Conservation (phyloP, 2,888 invertebrate species). For the Crocallis elinguaria region DNA sequence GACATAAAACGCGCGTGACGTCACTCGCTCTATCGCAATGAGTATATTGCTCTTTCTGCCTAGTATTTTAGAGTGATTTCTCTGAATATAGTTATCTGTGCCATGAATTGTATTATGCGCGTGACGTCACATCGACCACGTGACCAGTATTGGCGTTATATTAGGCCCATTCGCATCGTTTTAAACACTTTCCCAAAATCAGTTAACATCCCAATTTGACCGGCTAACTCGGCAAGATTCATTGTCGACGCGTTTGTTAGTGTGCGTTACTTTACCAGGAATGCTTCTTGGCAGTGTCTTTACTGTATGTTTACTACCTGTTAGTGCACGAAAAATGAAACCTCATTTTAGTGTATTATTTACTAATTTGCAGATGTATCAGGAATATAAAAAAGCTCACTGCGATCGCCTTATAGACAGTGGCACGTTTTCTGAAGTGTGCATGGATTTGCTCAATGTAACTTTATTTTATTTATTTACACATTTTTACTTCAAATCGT, state of each 20-base stretch:
- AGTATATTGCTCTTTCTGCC: no score
- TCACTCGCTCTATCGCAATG: no score
- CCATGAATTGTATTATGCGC: no score
- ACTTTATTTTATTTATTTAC: slow-evolving; percentile 40
- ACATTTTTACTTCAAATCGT: slow-evolving; percentile 18
- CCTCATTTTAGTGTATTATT: not conserved
- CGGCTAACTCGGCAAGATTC: not conserved
- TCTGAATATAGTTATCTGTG: no score
- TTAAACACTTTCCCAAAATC: no score
- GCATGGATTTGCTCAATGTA: slow-evolving; percentile 73
- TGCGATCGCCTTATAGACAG: slow-evolving; percentile 68
- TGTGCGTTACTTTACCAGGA: slow-evolving; percentile 1
- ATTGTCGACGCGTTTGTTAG: slow-evolving; percentile 5
- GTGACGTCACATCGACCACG: no score
- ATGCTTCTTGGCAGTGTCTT: slow-evolving; percentile 5
- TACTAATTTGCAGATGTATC: slow-evolving; percentile 69
- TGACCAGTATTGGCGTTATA: no score
- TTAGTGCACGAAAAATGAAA: not conserved
- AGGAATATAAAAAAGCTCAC: slow-evolving; percentile 75
- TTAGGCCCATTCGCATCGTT: no score
- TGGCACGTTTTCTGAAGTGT: slow-evolving; percentile 63
- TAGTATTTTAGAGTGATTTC: no score
- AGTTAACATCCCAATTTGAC: no score
- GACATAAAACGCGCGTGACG: no score
- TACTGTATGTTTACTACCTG: slow-evolving; percentile 15